Conservation (phyloP, 2,797 vertebrate genomes). For the Coluber constrictor region DNA sequence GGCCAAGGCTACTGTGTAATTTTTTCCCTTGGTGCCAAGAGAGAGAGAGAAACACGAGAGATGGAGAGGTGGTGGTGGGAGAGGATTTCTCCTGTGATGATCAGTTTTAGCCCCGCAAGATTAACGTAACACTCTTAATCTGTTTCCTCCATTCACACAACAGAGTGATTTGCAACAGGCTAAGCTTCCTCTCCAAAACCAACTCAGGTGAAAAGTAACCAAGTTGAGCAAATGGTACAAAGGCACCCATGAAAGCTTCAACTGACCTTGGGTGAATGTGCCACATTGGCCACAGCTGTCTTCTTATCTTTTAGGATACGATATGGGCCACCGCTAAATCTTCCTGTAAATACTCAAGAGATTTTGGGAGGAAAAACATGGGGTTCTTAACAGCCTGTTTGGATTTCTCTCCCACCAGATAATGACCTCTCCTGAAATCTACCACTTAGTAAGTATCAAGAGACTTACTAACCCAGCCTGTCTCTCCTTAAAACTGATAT, state of each 20-base stretch:
- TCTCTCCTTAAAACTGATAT: neutral
- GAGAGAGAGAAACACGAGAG: rapidly evolving
- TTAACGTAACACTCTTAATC: neutral
- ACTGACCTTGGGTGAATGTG: neutral
- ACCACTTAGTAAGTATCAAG: slow-evolving; percentile 75
- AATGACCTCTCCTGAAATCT: slow-evolving; percentile 69
- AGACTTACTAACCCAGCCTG: neutral
- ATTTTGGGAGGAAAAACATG: neutral
- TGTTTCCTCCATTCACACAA: too few relatives aligned
- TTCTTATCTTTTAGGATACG: slow-evolving; percentile 7
- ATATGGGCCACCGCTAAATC: neutral
- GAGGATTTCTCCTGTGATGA: too few relatives aligned
- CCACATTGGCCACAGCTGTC: neutral
- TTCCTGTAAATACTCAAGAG: slow-evolving; percentile 35
- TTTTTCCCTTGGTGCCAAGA: too few relatives aligned
- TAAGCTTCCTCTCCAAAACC: neutral
- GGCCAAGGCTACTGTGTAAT: too few relatives aligned
- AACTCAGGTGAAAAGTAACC: neutral
- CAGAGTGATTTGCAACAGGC: neutral
- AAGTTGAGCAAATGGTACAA: neutral
- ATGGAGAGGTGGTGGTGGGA: rapidly evolving
- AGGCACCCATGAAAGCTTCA: neutral
- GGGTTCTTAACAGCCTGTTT: neutral
- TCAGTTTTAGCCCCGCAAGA: too few relatives aligned
- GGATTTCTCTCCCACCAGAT: slow-evolving; percentile 54